Conservation (phyloP, 2,797 vertebrate genomes). For the Eupleurogrammus muticus region DNA sequence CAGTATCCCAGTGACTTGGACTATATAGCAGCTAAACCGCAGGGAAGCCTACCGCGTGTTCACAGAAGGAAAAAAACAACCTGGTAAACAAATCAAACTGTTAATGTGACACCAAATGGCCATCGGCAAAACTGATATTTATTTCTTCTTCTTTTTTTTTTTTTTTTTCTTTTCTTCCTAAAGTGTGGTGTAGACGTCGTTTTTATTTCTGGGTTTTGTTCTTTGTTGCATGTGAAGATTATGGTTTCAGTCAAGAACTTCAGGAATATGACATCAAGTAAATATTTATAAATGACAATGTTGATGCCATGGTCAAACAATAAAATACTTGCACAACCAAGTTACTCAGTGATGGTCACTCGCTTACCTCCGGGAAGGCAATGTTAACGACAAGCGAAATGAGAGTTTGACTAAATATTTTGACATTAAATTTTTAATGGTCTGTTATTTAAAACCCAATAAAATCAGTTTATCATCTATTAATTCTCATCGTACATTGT, state of each 20-base stretch:
- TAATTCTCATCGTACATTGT: neutral
- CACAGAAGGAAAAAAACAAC: neutral
- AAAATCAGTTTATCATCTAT: slow-evolving; percentile 1
- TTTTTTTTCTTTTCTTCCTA: slow-evolving; percentile 8
- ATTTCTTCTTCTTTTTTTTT: slow-evolving; percentile 1
- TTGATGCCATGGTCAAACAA: slow-evolving; percentile 30
- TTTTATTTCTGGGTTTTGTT: slow-evolving; percentile 44
- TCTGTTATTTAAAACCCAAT: slow-evolving; percentile 1
- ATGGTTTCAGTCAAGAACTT: slow-evolving; percentile 48
- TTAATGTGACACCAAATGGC: slow-evolving; percentile 45
- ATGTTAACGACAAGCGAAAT: neutral
- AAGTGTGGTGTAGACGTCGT: slow-evolving; percentile 39
- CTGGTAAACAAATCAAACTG: slow-evolving; percentile 49
- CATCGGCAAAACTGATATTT: slow-evolving; percentile 21
- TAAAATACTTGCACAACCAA: slow-evolving; percentile 38
- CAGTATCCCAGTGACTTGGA: slow-evolving; percentile 30
- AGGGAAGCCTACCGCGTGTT: slow-evolving; percentile 21
- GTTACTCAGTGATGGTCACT: slow-evolving; percentile 33
- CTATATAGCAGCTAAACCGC: slow-evolving; percentile 27
- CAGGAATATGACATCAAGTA: slow-evolving; percentile 43
- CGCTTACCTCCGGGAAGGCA: neutral
- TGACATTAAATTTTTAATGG: slow-evolving; percentile 11
- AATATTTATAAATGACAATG: slow-evolving; percentile 31
- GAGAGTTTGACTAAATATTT: neutral
- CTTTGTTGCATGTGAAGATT: slow-evolving; percentile 45